phyloP scores from a whole-genome alignment of 2,113 vertebrate genomes.

The Pollimyrus isidori region DNA sequence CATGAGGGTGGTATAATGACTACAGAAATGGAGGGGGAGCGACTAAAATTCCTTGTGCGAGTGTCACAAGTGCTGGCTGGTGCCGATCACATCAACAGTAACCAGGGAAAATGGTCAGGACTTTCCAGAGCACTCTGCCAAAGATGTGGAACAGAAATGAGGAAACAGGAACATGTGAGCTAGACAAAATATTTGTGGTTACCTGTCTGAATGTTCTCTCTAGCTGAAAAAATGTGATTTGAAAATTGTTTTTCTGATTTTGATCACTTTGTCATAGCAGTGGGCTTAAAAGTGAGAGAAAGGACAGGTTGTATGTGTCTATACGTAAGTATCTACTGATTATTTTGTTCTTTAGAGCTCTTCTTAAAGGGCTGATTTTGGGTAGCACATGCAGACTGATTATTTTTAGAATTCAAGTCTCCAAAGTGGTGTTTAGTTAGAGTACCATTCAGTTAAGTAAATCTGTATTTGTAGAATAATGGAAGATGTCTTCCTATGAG shows the following conservation, averaged over 20 bases:
- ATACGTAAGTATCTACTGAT: background rate
- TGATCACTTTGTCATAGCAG: background rate
- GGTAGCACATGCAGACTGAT: background rate
- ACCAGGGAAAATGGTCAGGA: background rate
- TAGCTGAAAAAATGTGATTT: background rate
- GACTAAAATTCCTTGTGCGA: background rate
- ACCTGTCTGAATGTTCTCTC: background rate
- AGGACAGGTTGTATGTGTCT: background rate
- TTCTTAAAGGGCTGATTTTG: background rate
- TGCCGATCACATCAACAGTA: background rate
- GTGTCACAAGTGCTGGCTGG: background rate
- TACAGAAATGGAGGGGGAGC: background rate
- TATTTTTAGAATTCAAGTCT: background rate
- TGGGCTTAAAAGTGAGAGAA: background rate
- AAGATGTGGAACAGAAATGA: background rate
- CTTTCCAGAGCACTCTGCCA: background rate
- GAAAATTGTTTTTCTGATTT: background rate
- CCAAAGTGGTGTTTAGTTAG: background rate
- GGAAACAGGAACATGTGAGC: background rate
- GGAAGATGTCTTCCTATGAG: background rate
- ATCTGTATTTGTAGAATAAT: background rate
- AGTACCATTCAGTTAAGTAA: background rate
- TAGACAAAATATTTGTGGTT: background rate
- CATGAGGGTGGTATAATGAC: background rate
- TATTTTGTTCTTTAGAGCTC: background rate